phyloP scores from a whole-genome alignment of 2,113 vertebrate species.

The Myiozetetes cayanensis region DNA sequence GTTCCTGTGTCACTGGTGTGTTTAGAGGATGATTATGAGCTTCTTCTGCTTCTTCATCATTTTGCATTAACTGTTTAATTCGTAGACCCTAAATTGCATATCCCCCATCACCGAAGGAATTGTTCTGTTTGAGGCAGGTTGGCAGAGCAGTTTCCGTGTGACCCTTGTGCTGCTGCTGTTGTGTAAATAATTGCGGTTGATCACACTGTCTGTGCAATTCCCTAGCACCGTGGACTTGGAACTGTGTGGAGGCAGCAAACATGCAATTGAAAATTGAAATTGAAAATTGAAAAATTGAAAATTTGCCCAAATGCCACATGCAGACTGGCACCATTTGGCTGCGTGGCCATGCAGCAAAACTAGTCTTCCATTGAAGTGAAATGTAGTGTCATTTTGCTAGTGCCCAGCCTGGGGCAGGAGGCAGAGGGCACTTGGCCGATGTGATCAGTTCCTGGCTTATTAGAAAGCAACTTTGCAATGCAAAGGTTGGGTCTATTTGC shows the following conservation, averaged over 20 bases:
- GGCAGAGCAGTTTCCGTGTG: not conserved
- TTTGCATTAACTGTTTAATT: not conserved
- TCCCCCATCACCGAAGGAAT: not conserved
- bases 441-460: not conserved
- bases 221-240: not conserved
- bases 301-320: not conserved
- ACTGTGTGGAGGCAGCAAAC: not conserved
- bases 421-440: not conserved
- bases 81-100: not conserved
- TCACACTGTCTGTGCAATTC: not conserved
- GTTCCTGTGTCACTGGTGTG: not conserved
- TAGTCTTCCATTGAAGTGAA: not conserved
- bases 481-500: not conserved
- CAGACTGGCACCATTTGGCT: not conserved
- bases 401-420: not conserved
- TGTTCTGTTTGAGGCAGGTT: not conserved
- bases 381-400: not conserved
- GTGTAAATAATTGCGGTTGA: not conserved
- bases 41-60: not conserved
- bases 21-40: not conserved
- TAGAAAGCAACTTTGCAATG: not conserved
- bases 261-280: not conserved
- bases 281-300: no score
- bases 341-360: not conserved
- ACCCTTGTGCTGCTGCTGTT: not conserved